phyloP scores from a whole-genome alignment of 2,113 vertebrate genomes.

The Orthochromis malagaraziensis region DNA sequence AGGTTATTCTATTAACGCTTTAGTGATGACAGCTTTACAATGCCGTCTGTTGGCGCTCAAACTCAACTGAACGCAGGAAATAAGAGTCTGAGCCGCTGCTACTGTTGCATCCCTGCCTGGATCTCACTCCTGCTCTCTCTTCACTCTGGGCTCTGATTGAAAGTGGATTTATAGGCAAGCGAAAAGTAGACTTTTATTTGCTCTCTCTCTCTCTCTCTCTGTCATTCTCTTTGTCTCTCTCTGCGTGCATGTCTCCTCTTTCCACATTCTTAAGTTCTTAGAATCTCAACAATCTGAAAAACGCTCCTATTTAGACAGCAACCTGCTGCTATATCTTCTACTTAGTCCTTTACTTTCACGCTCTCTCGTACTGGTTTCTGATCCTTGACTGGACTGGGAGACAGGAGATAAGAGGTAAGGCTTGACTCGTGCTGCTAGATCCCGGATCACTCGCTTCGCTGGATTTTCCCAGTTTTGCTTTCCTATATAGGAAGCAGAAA shows the following conservation, averaged over 20 bases:
- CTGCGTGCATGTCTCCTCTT: background rate
- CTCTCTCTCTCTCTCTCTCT: background rate
- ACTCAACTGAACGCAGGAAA: conserved; percentile 13
- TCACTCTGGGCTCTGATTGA: background rate
- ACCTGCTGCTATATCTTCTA: background rate
- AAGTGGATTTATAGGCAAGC: conserved; percentile 6
- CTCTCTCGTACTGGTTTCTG: background rate
- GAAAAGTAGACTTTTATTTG: conserved; percentile 21
- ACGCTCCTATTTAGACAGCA: background rate
- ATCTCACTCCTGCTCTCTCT: background rate
- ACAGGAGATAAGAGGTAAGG: background rate
- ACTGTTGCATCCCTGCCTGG: background rate
- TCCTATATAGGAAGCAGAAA: background rate
- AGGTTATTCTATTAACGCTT: conserved; percentile 26
- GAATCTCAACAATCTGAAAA: background rate
- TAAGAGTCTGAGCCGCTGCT: background rate
- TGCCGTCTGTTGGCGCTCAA: background rate
- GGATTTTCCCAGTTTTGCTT: background rate
- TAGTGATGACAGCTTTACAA: conserved; percentile 38
- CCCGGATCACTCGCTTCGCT: background rate
- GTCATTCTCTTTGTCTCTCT: background rate
- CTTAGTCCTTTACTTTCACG: background rate
- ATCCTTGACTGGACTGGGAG: conserved; percentile 13
- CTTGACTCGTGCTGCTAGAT: conserved; percentile 7
- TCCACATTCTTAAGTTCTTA: background rate